Base-by-base conservation (phyloP, 2,113 vertebrate species). In the Scytalopus superciliaris region DNA sequence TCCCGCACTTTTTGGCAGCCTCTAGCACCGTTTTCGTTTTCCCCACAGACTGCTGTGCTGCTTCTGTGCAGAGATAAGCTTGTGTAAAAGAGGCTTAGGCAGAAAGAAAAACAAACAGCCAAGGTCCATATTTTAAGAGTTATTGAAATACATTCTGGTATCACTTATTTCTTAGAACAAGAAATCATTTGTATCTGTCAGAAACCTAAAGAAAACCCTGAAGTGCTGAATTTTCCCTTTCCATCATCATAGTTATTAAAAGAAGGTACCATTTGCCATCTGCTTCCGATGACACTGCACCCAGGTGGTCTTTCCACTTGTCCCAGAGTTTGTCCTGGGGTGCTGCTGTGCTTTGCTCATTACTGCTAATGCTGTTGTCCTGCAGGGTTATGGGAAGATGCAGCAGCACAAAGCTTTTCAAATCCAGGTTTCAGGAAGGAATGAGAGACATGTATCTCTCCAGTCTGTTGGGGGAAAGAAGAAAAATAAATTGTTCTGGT, bases 401-500 rank as follows among this genome's bases (percentile, higher is more conserved):
- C 64, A 40, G 50, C 40, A 79, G 39, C 18, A 19, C 31, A 22
- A 67, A 49, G 39, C 30, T 68, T 87, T 92, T 66, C 85, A 93
- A 92, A 73, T 66, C n/a, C 72, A 90, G 31, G 31, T 88, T 95
- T 93, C 84, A 87, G 62, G 50, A 91, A 69, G 66, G 89, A 64
- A 44, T 30, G 3, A 79, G 67, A 88, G 37, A 69, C 80, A 63
- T 0, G 0, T 45, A 62, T 93, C 35, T 81, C 52, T 86, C 21
- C 57, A n/a, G 56, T 22, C 72, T 83, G 33, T 27, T 70, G 84
- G 75, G 44, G 27, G 27, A 80, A 67, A 84, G 85, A 95, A 94
- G 63, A 96, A 87, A 96, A 95, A 82, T 73, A 90, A 96, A 94
- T 80, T 39, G 49, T 80, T 94, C 25, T 69, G 74, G 84, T 91